Percentiles rank a stretch among this genome's conserved stretches.
Conservation (phyloP, 92 coral and sea anemone species). For the Zoanthus sociatus region DNA sequence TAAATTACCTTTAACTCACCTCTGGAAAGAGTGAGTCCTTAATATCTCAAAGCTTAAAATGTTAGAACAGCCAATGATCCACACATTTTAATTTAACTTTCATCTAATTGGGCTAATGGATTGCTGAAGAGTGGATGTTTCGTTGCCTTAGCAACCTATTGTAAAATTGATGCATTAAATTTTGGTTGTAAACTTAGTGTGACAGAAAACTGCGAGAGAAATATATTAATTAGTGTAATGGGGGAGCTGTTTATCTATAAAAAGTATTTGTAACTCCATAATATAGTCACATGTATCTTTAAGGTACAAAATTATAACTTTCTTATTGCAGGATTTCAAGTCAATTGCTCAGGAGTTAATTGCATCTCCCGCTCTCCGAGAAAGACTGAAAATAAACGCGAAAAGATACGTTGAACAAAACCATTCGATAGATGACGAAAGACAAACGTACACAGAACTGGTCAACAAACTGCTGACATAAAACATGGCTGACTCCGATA, state of each 20-base stretch:
- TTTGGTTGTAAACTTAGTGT: no score
- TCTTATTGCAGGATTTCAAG: constrained; percentile 74
- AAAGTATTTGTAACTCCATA: no score
- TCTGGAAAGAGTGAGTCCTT: neutral
- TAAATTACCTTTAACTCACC: constrained; percentile 2
- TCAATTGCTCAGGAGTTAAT: constrained; percentile 80
- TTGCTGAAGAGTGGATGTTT: no score
- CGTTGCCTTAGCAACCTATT: no score
- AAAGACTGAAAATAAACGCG: constrained; percentile 67
- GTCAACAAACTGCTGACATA: constrained; percentile 63
- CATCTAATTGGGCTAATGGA: no score
- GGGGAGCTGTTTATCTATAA: no score
- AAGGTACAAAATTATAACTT: neutral
- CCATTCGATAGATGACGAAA: constrained; percentile 75
- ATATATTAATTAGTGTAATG: no score
- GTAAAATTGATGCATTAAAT: no score
- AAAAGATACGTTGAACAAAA: constrained; percentile 60
- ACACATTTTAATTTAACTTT: no score
- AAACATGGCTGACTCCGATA: neutral
- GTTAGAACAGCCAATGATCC: no score
- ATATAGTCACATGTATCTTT: neutral
- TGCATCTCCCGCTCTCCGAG: constrained; percentile 59
- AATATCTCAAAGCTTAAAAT: neutral
- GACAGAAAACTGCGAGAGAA: no score
- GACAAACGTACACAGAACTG: constrained; percentile 70